Evolutionary conservation across 2,888 invertebrate species (phyloP).

Genomic region (Xestia c-nigrum): DNA sequence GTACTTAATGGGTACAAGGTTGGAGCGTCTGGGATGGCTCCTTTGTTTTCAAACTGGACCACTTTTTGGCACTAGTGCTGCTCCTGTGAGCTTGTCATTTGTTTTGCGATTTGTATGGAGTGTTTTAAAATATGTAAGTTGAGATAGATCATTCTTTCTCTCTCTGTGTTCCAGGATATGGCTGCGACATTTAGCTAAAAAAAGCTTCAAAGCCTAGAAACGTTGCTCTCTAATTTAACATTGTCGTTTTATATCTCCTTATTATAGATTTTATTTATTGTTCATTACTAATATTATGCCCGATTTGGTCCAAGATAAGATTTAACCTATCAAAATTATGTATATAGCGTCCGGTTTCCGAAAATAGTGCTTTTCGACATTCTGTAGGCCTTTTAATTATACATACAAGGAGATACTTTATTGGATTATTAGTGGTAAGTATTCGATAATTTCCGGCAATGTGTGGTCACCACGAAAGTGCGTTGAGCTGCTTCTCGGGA

Average conservation of each 20-base stretch:
- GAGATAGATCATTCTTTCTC: background rate
- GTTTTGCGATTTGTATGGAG: background rate
- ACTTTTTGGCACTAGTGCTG: slow-evolving; percentile 28
- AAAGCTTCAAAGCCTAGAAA: background rate
- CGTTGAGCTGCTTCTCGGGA: slow-evolving; percentile 68
- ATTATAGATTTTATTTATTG: slow-evolving; percentile 9
- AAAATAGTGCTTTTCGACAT: slow-evolving; percentile 40
- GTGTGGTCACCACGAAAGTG: slow-evolving; percentile 71
- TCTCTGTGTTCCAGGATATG: too few relatives aligned
- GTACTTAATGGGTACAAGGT: slow-evolving; percentile 72
- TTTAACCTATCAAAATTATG: slow-evolving; percentile 38
- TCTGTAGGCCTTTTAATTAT: slow-evolving; percentile 56
- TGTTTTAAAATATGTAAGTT: background rate
- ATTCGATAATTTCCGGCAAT: slow-evolving; percentile 76
- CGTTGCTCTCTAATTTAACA: background rate
- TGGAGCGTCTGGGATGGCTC: slow-evolving; percentile 67
- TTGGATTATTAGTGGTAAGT: slow-evolving; percentile 67
- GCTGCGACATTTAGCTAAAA: background rate
- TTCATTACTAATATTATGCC: background rate
- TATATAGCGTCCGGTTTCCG: slow-evolving; percentile 50
- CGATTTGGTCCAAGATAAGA: slow-evolving; percentile 25
- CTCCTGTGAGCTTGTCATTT: slow-evolving; percentile 13
- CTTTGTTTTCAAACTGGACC: slow-evolving; percentile 59
- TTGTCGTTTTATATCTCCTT: background rate
- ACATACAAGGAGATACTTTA: slow-evolving; percentile 57